Percentiles rank a stretch among this genome's conserved stretches.
phyloP scores from a whole-genome alignment of 2,113 vertebrate genomes.

The Calyptommatus sinebrachiatus region DNA sequence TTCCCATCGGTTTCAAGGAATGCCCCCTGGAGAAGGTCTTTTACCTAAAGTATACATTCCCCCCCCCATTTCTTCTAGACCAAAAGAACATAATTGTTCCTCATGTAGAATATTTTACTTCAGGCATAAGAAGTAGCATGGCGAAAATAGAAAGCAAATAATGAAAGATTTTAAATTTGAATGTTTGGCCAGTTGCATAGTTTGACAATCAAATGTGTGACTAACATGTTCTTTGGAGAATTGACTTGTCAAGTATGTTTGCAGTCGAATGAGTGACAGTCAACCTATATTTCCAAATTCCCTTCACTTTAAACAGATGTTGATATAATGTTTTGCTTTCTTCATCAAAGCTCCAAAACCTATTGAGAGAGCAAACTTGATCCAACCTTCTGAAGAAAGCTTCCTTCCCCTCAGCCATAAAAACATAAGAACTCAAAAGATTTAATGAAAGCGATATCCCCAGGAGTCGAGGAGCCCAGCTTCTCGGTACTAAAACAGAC shows the following conservation, averaged over 20 bases:
- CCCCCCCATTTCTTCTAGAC: background rate
- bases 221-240: background rate
- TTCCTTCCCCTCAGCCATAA: background rate
- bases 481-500: background rate
- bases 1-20: no score
- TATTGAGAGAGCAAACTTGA: background rate
- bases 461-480: background rate
- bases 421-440: background rate
- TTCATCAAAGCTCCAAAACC: background rate
- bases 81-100: background rate
- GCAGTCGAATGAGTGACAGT: background rate
- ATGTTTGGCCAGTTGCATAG: background rate
- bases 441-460: background rate
- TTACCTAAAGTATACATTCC: no score
- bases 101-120: background rate
- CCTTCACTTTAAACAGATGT: background rate
- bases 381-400: background rate
- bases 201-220: background rate
- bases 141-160: background rate
- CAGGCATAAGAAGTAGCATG: no score
- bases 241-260: background rate
- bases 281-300: background rate
- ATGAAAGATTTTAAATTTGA: background rate
- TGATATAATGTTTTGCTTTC: background rate
- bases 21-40: no score